Percentiles rank a stretch among this genome's conserved stretches.
Conservation (phyloP, 1,140 invertebrate genomes). For the Meteorus sp. region DNA sequence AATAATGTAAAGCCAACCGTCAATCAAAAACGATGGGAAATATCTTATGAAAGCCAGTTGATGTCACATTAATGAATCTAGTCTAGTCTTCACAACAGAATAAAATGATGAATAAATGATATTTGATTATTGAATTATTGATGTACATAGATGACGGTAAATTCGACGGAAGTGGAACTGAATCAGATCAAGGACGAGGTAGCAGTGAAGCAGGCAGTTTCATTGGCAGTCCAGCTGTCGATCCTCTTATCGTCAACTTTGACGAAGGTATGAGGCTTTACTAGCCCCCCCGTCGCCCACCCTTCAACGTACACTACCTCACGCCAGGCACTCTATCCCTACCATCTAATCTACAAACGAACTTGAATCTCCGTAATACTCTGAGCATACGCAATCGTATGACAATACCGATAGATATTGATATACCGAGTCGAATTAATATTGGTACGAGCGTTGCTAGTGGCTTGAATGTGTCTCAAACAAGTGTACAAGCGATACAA, state of each 20-base stretch:
- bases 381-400: conserved; percentile 21
- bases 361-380: conserved; percentile 42
- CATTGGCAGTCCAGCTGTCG: conserved; percentile 60
- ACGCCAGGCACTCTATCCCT: conserved; percentile 54
- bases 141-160: conserved; percentile 46
- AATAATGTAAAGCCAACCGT: no score
- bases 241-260: conserved; percentile 73
- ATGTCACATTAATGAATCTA: no score
- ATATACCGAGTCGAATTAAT: conserved; percentile 18
- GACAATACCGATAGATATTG: conserved; percentile 25
- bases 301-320: conserved; percentile 59
- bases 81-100: no score
- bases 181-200: conserved; percentile 53
- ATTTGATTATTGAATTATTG: conserved; percentile 8
- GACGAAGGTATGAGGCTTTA: conserved; percentile 79
- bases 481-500: conserved; percentile 10
- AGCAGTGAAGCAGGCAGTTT: conserved; percentile 56
- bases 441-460: conserved; percentile 14
- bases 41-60: no score
- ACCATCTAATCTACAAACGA: conserved; percentile 49
- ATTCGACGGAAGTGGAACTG: conserved; percentile 50
- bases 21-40: no score
- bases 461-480: conserved; percentile 11
- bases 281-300: conserved; percentile 61
- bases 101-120: neutral